Conservation (phyloP, 1,140 invertebrate species). For the Maniola jurtina region DNA sequence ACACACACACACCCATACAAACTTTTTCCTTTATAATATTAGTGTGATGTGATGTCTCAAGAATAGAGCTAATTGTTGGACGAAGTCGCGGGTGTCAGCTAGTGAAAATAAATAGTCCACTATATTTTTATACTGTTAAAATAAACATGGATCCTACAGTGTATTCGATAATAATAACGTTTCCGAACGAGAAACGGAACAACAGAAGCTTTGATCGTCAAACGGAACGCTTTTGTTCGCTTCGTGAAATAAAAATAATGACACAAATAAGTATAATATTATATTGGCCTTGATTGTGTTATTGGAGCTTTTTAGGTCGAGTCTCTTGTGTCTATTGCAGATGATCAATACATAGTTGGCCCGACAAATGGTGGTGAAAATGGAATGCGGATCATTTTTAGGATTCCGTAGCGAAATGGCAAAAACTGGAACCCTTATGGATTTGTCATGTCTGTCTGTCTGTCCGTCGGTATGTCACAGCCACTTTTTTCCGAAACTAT, state of each 20-base stretch:
- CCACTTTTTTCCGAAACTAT: too few species aligned
- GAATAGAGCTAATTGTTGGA: too few species aligned
- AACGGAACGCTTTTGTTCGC: constrained; percentile 10
- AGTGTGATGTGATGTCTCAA: too few species aligned
- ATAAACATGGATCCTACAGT: background rate
- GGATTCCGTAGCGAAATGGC: too few species aligned
- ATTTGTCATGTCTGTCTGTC: too few species aligned
- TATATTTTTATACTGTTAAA: background rate
- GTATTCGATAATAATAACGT: constrained; percentile 8
- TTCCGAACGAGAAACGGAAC: constrained; percentile 1
- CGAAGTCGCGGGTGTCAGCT: background rate
- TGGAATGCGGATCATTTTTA: background rate
- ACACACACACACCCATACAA: too few species aligned
- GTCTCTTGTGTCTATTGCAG: constrained; percentile 7
- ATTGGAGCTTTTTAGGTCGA: background rate
- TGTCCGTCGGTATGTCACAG: too few species aligned
- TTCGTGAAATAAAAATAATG: constrained; percentile 16
- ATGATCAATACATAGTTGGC: background rate
- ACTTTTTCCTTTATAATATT: too few species aligned
- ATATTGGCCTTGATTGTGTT: constrained; percentile 13
- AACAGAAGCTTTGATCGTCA: constrained; percentile 9
- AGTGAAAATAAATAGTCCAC: background rate
- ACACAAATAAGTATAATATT: constrained; percentile 7
- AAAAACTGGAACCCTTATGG: too few species aligned
- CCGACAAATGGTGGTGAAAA: background rate